Evolutionary conservation across 2,797 vertebrate genomes (phyloP), one percentile per base, ranked within the genome.

Genomic region (Alcedo atthis): DNA sequence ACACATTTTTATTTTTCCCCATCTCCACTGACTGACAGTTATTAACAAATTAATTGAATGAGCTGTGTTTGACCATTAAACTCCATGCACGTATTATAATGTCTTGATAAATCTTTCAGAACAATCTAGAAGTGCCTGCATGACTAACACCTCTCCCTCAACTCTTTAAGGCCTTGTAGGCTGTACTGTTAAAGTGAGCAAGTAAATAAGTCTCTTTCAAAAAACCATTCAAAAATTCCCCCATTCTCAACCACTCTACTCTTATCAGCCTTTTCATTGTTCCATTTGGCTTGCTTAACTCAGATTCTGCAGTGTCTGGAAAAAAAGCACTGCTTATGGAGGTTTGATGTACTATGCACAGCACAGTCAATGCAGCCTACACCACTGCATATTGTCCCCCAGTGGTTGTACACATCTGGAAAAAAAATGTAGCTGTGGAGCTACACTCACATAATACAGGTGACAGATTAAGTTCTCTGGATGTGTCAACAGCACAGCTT

Each of bases 271-370:
- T 68, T 68, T 64, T 42, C 12, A 26, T 22, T 53, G 9, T 32
- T 78, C 8, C 9, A 30, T 32, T 77, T 69, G 25, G 35, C 19
- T 51, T 49, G n/a, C 30, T 64, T 12, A 15, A 40, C 54, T 85
- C 49, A 53, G n/a, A 76, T 59, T 76, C 43, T 4, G 4, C 40
- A 55, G 43, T 7, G 4, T 33, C 67, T 43, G 28, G 48, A 59
- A 42, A 61, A 49, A 80, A 78, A 35, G 0, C 30, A 17, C 32
- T 55, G 33, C 37, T 54, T 26, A 26, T 17, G 32, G 13, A 69
- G 1, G 2, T n/a, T 59, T 70, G 59, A n/a, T 5, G 30, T n/a
- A 22, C 14, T 6, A 10, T 0, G 3, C 7, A 10, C 3, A 40
- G 7, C 51, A 42, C 13, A 63, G 35, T 12, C 0, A 0, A 48